Conservation (phyloP, 2,888 invertebrate species). For the Eupithecia tripunctaria region DNA sequence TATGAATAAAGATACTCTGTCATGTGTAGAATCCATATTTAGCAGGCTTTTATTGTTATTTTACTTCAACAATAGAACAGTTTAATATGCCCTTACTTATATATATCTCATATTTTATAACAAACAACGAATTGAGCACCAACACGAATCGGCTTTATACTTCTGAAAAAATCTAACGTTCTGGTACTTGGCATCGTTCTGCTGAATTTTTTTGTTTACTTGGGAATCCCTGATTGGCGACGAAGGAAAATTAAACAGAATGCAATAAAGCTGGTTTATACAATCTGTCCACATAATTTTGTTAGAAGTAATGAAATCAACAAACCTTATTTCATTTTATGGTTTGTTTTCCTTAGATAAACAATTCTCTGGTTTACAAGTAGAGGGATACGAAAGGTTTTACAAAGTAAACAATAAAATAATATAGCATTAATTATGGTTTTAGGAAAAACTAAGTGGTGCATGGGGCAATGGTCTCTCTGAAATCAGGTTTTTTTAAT, state of each 20-base stretch:
- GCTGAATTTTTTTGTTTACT: background rate
- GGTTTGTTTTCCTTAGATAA: background rate
- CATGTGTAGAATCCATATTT: no score
- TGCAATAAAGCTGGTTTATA: slow-evolving; percentile 12
- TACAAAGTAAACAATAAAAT: background rate
- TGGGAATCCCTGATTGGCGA: slow-evolving; percentile 6
- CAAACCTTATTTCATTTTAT: slow-evolving; percentile 6
- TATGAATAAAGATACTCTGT: no score
- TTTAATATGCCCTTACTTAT: background rate
- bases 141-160: background rate
- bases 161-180: background rate
- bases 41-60: background rate
- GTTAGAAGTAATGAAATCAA: slow-evolving; percentile 5
- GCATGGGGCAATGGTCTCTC: background rate
- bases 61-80: background rate
- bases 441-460: background rate
- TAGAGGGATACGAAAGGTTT: background rate
- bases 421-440: background rate
- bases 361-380: slow-evolving; percentile 1
- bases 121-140: background rate
- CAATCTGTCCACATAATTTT: slow-evolving; percentile 10
- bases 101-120: background rate
- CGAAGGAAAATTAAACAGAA: slow-evolving; percentile 10
- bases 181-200: background rate
- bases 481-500: background rate